These are phyloP conservation scores for Myiagra hebetior DNA, from an alignment of 2,113 vertebrate species.

Conservation along the genomic window DNA sequence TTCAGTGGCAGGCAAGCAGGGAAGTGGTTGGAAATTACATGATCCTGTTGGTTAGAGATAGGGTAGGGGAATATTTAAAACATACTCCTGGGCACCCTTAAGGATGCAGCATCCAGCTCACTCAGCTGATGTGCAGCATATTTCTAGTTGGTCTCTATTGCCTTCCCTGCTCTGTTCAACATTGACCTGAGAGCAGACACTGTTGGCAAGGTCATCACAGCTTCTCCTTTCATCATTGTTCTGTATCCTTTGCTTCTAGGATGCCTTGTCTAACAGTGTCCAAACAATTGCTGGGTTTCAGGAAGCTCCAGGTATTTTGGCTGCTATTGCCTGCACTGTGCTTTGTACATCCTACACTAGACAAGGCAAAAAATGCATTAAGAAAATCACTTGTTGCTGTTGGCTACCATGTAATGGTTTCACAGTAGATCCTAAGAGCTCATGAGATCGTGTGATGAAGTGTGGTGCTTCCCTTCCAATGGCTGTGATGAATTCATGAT, in stretches of 20 bases:
- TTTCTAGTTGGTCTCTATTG: background rate
- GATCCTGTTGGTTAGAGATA: background rate
- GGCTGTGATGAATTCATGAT: background rate
- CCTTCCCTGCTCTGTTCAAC: background rate
- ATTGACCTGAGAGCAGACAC: background rate
- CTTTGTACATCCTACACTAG: background rate
- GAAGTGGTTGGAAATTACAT: background rate
- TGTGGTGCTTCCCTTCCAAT: background rate
- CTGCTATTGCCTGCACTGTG: background rate
- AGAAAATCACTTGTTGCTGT: background rate
- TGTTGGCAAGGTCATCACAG: background rate
- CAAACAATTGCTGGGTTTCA: background rate
- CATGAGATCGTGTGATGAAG: background rate
- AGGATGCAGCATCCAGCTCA: background rate
- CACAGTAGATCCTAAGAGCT: background rate
- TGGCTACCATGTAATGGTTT: background rate
- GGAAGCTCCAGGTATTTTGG: background rate
- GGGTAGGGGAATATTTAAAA: background rate
- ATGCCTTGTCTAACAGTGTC: background rate
- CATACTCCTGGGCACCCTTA: accelerated
- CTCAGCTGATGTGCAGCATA: background rate
- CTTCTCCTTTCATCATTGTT: background rate
- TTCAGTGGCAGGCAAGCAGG: background rate
- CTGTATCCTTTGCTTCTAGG: background rate
- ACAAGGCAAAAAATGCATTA: background rate